phyloP scores from a whole-genome alignment of 2,888 invertebrate species.

The Polydrusus pterygomalis region DNA sequence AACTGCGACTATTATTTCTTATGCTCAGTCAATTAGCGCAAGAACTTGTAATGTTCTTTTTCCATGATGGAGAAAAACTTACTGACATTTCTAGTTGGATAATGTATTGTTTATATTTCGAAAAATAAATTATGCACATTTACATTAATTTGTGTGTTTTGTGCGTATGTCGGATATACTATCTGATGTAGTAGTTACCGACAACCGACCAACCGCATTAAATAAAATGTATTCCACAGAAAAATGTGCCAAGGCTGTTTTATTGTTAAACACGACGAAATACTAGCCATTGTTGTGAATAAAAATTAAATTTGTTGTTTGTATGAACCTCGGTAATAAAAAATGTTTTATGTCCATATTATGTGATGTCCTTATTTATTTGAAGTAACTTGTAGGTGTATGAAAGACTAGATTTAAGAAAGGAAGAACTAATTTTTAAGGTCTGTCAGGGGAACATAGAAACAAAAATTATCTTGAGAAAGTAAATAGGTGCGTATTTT shows the following conservation, averaged over 20 bases:
- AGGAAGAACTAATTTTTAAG: no score
- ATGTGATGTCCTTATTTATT: no score
- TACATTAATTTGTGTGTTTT: not conserved
- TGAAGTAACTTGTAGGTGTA: not conserved
- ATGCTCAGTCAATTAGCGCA: no score
- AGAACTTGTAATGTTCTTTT: no score
- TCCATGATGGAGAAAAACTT: no score
- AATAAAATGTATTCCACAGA: conserved; percentile 50
- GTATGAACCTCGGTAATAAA: conserved; percentile 42
- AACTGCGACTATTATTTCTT: no score
- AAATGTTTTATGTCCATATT: conserved; percentile 30
- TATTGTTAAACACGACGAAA: conserved; percentile 61
- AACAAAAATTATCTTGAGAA: no score
- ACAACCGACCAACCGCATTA: conserved; percentile 31
- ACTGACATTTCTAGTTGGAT: no score
- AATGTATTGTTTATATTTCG: no score
- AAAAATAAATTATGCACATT: not conserved
- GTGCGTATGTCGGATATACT: conserved; percentile 23
- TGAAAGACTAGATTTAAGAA: not conserved
- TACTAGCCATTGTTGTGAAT: conserved; percentile 62
- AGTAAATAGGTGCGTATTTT: no score
- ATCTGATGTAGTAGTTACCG: conserved; percentile 34
- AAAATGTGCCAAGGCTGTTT: conserved; percentile 64
- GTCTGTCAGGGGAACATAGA: no score
- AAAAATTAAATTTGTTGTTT: conserved; percentile 57